Percentiles rank a stretch among this genome's conserved stretches.
These are phyloP conservation scores for Ochropleura plecta DNA, from an alignment of 2,888 invertebrate genomes.

Conservation along the genomic window DNA sequence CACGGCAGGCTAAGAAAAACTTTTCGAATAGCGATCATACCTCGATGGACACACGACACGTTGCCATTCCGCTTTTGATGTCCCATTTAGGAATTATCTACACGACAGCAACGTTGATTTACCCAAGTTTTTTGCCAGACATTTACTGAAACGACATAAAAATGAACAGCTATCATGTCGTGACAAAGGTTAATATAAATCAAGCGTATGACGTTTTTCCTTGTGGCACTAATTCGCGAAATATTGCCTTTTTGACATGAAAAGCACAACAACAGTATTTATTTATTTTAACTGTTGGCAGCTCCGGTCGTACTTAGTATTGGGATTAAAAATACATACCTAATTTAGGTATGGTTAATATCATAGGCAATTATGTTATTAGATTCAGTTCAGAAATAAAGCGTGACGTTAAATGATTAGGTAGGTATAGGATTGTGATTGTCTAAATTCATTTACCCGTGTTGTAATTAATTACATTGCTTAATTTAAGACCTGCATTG, in stretches of 20 bases:
- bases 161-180: conserved; percentile 50
- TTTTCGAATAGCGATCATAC: conserved; percentile 69
- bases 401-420: too few relatives aligned
- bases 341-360: too few relatives aligned
- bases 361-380: too few relatives aligned
- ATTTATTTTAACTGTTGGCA: conserved; percentile 9
- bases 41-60: conserved; percentile 61
- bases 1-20: conserved; percentile 81
- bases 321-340: too few relatives aligned
- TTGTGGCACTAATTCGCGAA: conserved; percentile 49
- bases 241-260: conserved; percentile 41
- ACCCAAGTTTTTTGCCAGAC: conserved; percentile 30
- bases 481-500: too few relatives aligned
- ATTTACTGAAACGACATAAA: conserved; percentile 39
- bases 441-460: too few relatives aligned
- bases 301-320: too few relatives aligned
- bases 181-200: conserved; percentile 63
- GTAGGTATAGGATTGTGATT: too few relatives aligned
- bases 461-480: too few relatives aligned
- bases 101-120: conserved; percentile 48
- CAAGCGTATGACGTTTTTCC: conserved; percentile 36
- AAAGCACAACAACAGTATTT: conserved; percentile 38
- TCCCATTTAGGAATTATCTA: conserved; percentile 47
- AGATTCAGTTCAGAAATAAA: too few relatives aligned
- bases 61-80: conserved; percentile 61